These are phyloP conservation scores for Trematocara nigrifrons DNA, from an alignment of 2,113 vertebrate genomes.

Conservation along the genomic window DNA sequence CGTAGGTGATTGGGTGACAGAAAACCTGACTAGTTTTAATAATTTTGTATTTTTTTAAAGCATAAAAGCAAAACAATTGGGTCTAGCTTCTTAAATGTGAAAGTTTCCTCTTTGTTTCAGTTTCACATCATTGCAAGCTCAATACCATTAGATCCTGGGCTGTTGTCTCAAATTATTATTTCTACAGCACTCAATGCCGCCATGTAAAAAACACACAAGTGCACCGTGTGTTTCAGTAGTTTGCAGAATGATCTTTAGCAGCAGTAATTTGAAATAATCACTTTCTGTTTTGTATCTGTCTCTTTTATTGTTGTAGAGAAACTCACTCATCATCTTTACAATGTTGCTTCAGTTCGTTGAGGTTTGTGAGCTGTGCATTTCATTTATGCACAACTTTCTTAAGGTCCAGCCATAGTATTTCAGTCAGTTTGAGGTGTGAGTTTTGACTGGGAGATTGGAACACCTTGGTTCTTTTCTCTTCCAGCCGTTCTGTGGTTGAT, in stretches of 20 bases:
- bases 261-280: neutral
- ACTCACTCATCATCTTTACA: neutral
- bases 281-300: neutral
- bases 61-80: neutral
- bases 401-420: neutral
- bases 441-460: neutral
- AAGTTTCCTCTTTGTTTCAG: neutral
- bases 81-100: neutral
- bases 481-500: no score
- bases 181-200: neutral
- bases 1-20: neutral
- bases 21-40: accelerated
- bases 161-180: neutral
- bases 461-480: no score
- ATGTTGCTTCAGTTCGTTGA: neutral
- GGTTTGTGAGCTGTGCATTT: neutral
- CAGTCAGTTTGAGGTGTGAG: neutral
- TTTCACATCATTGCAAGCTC: neutral
- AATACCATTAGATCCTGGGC: neutral
- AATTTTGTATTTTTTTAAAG: neutral
- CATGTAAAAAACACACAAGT: neutral
- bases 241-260: neutral
- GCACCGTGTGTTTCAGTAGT: neutral
- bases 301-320: neutral
- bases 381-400: neutral